Conservation (phyloP, 2,113 vertebrate species). For the Hemiscyllium ocellatum region DNA sequence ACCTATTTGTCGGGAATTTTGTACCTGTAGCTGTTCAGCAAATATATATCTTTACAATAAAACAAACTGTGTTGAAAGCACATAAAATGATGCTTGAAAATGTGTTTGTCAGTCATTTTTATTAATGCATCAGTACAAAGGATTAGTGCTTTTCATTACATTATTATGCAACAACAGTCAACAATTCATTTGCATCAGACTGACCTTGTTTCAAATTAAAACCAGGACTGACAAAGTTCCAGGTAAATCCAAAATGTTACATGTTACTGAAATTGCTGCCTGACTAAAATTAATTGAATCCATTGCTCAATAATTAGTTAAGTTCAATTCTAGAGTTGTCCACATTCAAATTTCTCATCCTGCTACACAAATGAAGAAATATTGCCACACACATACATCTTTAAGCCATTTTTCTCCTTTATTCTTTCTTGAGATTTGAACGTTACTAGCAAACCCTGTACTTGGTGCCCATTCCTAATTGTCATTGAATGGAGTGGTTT, state of each 20-base stretch:
- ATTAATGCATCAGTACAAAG: neutral
- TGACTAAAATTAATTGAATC: slow-evolving; percentile 30
- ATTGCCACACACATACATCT: neutral
- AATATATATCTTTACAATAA: neutral
- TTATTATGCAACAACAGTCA: slow-evolving; percentile 2
- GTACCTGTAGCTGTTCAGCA: neutral
- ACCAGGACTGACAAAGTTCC: slow-evolving; percentile 27
- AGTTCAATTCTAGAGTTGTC: neutral
- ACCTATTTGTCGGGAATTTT: neutral
- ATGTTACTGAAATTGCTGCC: neutral
- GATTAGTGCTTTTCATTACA: neutral
- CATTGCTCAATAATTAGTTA: slow-evolving; percentile 14
- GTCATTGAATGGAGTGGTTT: too few relatives aligned
- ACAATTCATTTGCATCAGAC: slow-evolving; percentile 13
- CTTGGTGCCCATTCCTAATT: too few relatives aligned
- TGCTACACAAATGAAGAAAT: neutral
- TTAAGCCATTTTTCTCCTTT: neutral
- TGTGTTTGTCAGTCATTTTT: neutral
- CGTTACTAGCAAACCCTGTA: too few relatives aligned
- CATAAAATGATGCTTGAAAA: slow-evolving; percentile 4
- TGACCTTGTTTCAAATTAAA: slow-evolving; percentile 15
- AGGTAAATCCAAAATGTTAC: neutral
- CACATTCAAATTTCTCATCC: neutral
- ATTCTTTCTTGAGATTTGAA: too few relatives aligned
- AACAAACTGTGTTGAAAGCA: neutral